Evolutionary conservation across 2,888 invertebrate species (phyloP).

Genomic region (Ophion ellenae): DNA sequence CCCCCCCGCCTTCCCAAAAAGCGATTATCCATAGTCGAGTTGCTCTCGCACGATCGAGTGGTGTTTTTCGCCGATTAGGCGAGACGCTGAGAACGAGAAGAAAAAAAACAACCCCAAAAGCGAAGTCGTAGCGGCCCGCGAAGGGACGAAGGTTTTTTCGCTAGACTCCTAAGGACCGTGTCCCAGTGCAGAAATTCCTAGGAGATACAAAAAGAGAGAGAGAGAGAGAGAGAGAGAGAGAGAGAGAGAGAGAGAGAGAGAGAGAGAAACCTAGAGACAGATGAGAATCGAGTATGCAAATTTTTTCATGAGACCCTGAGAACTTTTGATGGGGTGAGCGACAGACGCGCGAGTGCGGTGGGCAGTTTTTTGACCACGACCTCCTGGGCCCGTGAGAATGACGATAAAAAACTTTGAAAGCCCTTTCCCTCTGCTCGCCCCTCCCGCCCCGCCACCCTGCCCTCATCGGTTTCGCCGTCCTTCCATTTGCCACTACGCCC

Average conservation of each 20-base stretch:
- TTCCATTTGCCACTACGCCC: slow-evolving; percentile 1
- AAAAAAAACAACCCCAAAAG: slow-evolving; percentile 40
- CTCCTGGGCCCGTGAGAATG: slow-evolving; percentile 76
- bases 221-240: slow-evolving; percentile 45
- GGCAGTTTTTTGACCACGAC: slow-evolving; percentile 76
- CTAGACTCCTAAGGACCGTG: neutral
- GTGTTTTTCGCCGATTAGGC: slow-evolving; percentile 45
- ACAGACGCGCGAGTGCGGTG: slow-evolving; percentile 56
- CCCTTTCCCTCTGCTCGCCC: slow-evolving; percentile 51
- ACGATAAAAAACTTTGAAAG: slow-evolving; percentile 67
- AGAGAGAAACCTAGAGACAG: slow-evolving; percentile 40
- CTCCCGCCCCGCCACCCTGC: slow-evolving; percentile 8
- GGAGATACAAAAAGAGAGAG: slow-evolving; percentile 55
- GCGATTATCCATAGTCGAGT: slow-evolving; percentile 55
- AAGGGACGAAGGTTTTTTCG: slow-evolving; percentile 17
- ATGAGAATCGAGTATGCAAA: slow-evolving; percentile 70
- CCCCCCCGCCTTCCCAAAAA: slow-evolving; percentile 5
- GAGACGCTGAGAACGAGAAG: neutral
- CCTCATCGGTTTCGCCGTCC: slow-evolving; percentile 9
- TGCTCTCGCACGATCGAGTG: slow-evolving; percentile 67
- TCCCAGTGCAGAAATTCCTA: slow-evolving; percentile 40
- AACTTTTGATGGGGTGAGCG: slow-evolving; percentile 68
- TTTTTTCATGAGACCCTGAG: slow-evolving; percentile 69
- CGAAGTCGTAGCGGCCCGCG: slow-evolving; percentile 41
- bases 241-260: slow-evolving; percentile 49